Evolutionary conservation across 92 coral and sea anemone species (phyloP).

Genomic region (Epizoanthus illoricatus): DNA sequence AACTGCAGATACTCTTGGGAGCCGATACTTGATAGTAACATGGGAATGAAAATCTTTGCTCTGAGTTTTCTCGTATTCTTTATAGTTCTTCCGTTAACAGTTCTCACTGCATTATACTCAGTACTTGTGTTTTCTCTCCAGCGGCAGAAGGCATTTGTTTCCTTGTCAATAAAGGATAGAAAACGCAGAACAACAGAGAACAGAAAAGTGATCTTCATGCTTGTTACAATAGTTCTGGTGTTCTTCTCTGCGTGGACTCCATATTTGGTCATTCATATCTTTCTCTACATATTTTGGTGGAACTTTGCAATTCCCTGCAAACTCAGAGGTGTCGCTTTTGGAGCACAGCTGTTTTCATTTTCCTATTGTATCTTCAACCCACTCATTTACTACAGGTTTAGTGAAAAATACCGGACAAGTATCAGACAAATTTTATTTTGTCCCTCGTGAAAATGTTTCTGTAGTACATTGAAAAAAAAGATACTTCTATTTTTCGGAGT

Average conservation of each 20-base stretch:
- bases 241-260: constrained; percentile 14
- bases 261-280: constrained; percentile 7
- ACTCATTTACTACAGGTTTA: constrained; percentile 5
- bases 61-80: constrained; percentile 1
- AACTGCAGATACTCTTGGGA: constrained; percentile 17
- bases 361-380: not conserved
- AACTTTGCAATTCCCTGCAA: not conserved
- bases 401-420: constrained; percentile 2
- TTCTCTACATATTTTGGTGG: not conserved
- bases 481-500: too few species aligned
- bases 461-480: too few species aligned
- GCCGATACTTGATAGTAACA: not conserved
- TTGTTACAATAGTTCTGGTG: not conserved
- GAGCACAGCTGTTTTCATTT: not conserved
- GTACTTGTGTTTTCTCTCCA: not conserved
- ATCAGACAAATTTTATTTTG: not conserved
- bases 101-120: constrained; percentile 2
- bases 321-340: not conserved
- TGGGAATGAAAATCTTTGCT: constrained; percentile 8
- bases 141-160: not conserved
- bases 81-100: not conserved
- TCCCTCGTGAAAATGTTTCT: not conserved
- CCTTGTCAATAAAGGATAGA: not conserved
- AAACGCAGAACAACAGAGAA: constrained; percentile 7
- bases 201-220: constrained; percentile 13